phyloP scores from a whole-genome alignment of 2,888 invertebrate species.

The Drosophila suboccidentalis region DNA sequence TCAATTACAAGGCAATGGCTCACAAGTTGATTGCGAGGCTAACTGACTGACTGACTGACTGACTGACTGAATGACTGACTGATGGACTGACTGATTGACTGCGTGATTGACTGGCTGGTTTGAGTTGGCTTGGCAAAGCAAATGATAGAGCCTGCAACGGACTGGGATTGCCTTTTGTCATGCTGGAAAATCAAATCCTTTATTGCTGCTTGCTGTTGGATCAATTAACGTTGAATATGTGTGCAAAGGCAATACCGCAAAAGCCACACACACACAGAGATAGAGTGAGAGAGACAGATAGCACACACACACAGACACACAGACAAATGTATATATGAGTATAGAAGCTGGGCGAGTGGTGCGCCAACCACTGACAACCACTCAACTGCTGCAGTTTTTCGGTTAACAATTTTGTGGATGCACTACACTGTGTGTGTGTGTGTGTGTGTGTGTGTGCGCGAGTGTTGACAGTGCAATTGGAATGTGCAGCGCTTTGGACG shows the following conservation, averaged over 20 bases:
- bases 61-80: slow-evolving; percentile 12
- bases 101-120: slow-evolving; percentile 26
- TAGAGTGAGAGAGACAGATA: slow-evolving; percentile 1
- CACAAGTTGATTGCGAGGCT: slow-evolving; percentile 72
- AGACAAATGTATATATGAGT: background rate
- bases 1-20: slow-evolving; percentile 78
- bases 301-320: slow-evolving; percentile 5
- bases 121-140: slow-evolving; percentile 55
- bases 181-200: slow-evolving; percentile 79
- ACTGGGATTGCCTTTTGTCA: slow-evolving; percentile 73
- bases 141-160: slow-evolving; percentile 53
- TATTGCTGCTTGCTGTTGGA: slow-evolving; percentile 80
- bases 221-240: slow-evolving; percentile 80
- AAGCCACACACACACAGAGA: slow-evolving; percentile 62
- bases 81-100: slow-evolving; percentile 23
- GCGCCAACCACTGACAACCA: slow-evolving; percentile 72
- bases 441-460: slow-evolving; percentile 33
- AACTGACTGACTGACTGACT: slow-evolving; percentile 25
- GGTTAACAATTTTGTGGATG: slow-evolving; percentile 67
- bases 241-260: slow-evolving; percentile 78
- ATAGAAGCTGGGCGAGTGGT: slow-evolving; percentile 42
- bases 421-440: slow-evolving; percentile 12
- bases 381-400: slow-evolving; percentile 78
- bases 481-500: slow-evolving; percentile 57
- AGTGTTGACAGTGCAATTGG: slow-evolving; percentile 79